These are phyloP conservation scores for Chanos chanos DNA, from an alignment of 2,797 vertebrate species.

Conservation along the genomic window DNA sequence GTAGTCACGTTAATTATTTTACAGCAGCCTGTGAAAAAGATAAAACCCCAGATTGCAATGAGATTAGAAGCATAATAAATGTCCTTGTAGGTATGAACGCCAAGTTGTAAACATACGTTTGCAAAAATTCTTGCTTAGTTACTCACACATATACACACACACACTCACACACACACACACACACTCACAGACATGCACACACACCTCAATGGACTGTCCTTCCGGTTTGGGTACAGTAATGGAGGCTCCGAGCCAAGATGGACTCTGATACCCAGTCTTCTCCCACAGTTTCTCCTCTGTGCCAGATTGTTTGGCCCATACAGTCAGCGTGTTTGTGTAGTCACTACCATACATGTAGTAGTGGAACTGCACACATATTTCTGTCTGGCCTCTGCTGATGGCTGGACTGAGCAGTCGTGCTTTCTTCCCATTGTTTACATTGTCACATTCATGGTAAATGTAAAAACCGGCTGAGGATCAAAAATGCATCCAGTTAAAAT, in stretches of 20 bases:
- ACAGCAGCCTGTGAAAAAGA: not conserved
- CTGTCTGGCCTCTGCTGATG: conserved; percentile 47
- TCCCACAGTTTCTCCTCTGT: conserved; percentile 60
- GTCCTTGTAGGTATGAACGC: not conserved
- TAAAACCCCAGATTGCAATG: too few relatives aligned
- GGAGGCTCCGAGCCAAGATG: conserved; percentile 63
- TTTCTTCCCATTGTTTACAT: conserved; percentile 52
- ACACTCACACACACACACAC: too few relatives aligned
- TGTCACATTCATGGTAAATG: conserved; percentile 74
- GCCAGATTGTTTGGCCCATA: conserved; percentile 51
- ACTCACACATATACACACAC: too few relatives aligned
- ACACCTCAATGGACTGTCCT: conserved; percentile 63
- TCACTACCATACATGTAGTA: conserved; percentile 76
- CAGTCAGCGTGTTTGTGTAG: conserved; percentile 39
- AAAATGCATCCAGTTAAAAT: not conserved
- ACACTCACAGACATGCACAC: too few relatives aligned
- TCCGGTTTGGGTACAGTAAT: conserved; percentile 60
- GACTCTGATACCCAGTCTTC: conserved; percentile 65
- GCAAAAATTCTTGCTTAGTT: too few relatives aligned
- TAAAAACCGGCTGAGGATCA: conserved; percentile 64
- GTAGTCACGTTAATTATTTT: too few relatives aligned
- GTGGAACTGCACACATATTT: conserved; percentile 72
- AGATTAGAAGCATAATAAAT: not conserved
- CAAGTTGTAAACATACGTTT: not conserved
- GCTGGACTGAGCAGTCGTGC: conserved; percentile 64